These are phyloP conservation scores for Chlorops oryzae DNA, from an alignment of 1,140 invertebrate genomes.

Conservation along the genomic window DNA sequence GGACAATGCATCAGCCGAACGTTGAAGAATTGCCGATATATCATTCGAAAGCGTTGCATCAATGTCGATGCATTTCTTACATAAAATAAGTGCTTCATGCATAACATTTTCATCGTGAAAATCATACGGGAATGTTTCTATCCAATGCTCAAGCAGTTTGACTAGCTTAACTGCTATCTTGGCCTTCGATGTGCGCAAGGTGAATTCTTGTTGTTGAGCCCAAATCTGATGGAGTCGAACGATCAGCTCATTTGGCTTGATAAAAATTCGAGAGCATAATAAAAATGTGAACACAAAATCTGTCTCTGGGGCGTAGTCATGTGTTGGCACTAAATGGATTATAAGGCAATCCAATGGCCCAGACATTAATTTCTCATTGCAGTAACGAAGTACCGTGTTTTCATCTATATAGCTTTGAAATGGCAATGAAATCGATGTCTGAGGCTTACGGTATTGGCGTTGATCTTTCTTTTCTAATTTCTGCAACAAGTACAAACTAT, in stretches of 20 bases:
- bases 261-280: conserved; percentile 21
- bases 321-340: too few relatives aligned
- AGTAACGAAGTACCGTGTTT: too few relatives aligned
- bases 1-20: neutral
- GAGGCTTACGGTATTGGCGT: too few relatives aligned
- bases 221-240: neutral
- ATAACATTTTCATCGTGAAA: conserved; percentile 20
- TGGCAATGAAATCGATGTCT: too few relatives aligned
- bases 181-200: neutral
- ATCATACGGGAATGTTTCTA: conserved; percentile 19
- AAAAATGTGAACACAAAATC: conserved; percentile 27
- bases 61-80: conserved; percentile 3
- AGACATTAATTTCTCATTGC: too few relatives aligned
- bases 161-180: conserved; percentile 1
- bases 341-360: too few relatives aligned
- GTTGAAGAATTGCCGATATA: neutral
- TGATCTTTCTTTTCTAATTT: too few relatives aligned
- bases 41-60: conserved; percentile 21
- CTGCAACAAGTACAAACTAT: too few relatives aligned
- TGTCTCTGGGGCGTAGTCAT: too few relatives aligned
- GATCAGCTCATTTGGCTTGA: conserved; percentile 19
- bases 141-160: conserved; percentile 19
- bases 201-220: neutral
- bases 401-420: too few relatives aligned
- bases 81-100: neutral